These are phyloP conservation scores for Oxygymnocypris stewartii DNA, from an alignment of 2,113 vertebrate genomes.

Conservation along the genomic window DNA sequence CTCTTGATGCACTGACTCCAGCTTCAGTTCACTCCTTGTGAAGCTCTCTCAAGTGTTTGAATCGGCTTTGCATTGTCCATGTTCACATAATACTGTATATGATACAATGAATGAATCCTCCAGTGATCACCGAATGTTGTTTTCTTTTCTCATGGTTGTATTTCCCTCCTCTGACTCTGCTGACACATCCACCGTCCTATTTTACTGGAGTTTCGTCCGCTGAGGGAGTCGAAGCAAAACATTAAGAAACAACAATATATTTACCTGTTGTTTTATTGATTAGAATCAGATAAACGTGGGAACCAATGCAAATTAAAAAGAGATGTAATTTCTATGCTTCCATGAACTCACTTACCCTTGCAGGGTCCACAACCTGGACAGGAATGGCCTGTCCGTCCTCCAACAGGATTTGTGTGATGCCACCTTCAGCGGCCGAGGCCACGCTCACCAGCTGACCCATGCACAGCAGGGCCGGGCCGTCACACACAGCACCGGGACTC, in stretches of 20 bases:
- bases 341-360: constrained; percentile 69
- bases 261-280: no score
- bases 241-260: neutral
- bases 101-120: constrained; percentile 3
- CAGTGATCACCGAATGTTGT: neutral
- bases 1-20: no score
- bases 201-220: neutral
- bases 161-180: neutral
- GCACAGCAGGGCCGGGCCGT: constrained; percentile 64
- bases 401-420: constrained; percentile 70
- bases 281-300: neutral
- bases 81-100: constrained; percentile 15
- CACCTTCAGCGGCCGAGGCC: constrained; percentile 63
- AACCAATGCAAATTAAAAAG: neutral
- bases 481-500: constrained; percentile 60
- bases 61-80: neutral
- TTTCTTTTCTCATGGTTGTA: neutral
- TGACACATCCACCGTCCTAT: neutral
- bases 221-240: neutral
- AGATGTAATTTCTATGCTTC: neutral
- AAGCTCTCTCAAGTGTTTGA: no score
- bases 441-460: constrained; percentile 71
- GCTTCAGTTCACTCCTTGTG: no score
- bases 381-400: constrained; percentile 75
- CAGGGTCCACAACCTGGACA: constrained; percentile 67